phyloP scores from a whole-genome alignment of 2,888 invertebrate species.

The Schrankia costaestrigalis region DNA sequence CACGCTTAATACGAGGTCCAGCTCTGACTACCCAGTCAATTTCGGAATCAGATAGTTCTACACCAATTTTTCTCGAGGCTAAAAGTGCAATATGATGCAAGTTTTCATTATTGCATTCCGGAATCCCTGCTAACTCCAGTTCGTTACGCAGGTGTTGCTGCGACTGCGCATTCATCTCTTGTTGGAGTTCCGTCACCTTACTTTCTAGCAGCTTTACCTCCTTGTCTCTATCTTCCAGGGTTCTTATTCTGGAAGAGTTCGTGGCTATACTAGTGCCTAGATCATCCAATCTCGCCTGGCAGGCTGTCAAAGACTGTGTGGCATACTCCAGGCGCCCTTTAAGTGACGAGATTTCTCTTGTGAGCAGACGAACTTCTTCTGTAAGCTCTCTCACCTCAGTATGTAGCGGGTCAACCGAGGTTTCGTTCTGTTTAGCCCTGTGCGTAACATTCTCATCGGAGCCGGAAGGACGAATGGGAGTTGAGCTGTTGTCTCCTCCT shows the following conservation, averaged over 20 bases:
- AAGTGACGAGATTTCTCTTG: slow-evolving; percentile 3
- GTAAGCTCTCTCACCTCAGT: slow-evolving; percentile 2
- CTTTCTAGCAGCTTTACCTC: not conserved
- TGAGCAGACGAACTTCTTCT: slow-evolving; percentile 4
- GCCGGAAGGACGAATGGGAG: not conserved
- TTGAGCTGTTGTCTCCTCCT: slow-evolving; percentile 1
- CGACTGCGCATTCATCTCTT: slow-evolving; percentile 12
- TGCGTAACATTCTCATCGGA: not conserved
- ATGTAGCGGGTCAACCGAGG: not conserved
- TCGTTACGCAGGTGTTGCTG: slow-evolving; percentile 18
- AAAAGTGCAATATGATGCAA: slow-evolving; percentile 13
- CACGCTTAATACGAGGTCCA: slow-evolving; percentile 6
- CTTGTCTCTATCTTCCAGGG: slow-evolving; percentile 1
- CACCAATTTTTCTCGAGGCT: slow-evolving; percentile 15
- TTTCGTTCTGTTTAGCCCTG: not conserved
- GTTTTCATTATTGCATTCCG: slow-evolving; percentile 18
- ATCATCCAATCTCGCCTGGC: slow-evolving; percentile 4
- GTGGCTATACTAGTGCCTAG: not conserved
- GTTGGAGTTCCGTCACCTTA: slow-evolving; percentile 7
- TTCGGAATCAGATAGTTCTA: slow-evolving; percentile 16
- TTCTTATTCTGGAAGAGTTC: slow-evolving; percentile 1
- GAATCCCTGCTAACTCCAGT: slow-evolving; percentile 18
- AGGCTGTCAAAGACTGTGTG: slow-evolving; percentile 3
- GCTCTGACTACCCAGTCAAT: slow-evolving; percentile 17
- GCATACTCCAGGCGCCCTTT: slow-evolving; percentile 5